phyloP scores from a whole-genome alignment of 2,888 invertebrate genomes.

The Imbricaverruca yamaguchii region DNA sequence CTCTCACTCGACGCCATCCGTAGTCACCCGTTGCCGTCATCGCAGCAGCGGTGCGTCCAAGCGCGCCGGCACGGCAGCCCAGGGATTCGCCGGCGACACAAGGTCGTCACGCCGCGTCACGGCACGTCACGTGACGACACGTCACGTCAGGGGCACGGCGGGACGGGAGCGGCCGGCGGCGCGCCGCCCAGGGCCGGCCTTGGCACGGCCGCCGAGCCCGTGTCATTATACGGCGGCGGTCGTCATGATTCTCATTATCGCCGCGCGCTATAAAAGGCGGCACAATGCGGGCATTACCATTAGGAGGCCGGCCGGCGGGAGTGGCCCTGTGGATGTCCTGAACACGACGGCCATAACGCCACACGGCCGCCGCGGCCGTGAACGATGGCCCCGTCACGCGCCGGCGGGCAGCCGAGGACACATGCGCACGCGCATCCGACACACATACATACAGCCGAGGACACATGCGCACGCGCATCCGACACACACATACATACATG shows the following conservation, averaged over 20 bases:
- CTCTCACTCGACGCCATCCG: too few species aligned
- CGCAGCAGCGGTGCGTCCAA: too few species aligned
- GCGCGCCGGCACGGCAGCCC: neutral
- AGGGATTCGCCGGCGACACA: neutral
- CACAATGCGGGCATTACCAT: neutral
- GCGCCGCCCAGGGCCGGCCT: neutral
- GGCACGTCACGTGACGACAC: neutral
- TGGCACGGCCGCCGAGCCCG: neutral
- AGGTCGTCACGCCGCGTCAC: neutral
- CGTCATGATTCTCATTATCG: conserved; percentile 5
- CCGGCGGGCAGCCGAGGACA: neutral
- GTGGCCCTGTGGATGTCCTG: neutral
- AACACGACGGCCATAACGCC: too few species aligned
- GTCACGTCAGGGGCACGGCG: neutral
- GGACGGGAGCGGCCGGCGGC: too few species aligned
- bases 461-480: neutral
- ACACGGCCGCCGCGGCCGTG: neutral
- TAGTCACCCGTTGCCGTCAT: too few species aligned
- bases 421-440: neutral
- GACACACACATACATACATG: too few species aligned
- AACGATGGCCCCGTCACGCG: neutral
- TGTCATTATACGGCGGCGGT: neutral
- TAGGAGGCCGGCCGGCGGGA: neutral
- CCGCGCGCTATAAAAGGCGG: neutral
- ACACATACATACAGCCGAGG: neutral